Conservation (phyloP, 2,113 vertebrate genomes). For the Neofelis nebulosa region DNA sequence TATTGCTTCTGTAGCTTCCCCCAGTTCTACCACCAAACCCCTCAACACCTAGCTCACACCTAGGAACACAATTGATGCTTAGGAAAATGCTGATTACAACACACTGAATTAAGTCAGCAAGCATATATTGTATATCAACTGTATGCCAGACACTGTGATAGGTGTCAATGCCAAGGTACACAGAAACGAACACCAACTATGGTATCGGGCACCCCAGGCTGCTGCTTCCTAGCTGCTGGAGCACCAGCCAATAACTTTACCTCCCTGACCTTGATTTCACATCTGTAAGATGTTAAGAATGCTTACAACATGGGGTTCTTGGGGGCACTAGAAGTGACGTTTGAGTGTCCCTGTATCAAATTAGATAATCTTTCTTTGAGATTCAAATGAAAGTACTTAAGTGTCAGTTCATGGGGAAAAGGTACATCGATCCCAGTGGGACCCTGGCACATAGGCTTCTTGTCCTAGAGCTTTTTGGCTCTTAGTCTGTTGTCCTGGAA, state of each 20-base stretch:
- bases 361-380: neutral
- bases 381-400: neutral
- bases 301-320: neutral
- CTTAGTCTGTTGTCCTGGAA: neutral
- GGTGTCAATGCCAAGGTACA: neutral
- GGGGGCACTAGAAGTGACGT: neutral
- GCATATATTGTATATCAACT: neutral
- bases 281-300: neutral
- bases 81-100: neutral
- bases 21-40: neutral
- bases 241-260: neutral
- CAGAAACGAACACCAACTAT: neutral
- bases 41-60: neutral
- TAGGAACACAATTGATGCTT: neutral
- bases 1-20: neutral
- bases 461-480: neutral
- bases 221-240: neutral
- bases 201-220: neutral
- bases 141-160: neutral
- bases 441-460: neutral
- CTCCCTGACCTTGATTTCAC: neutral
- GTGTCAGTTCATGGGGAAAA: neutral
- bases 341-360: neutral
- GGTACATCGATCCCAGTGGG: neutral
- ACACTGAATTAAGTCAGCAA: neutral